These are phyloP conservation scores for Lindbergichthys nudifrons DNA, from an alignment of 2,797 vertebrate genomes.

Conservation along the genomic window DNA sequence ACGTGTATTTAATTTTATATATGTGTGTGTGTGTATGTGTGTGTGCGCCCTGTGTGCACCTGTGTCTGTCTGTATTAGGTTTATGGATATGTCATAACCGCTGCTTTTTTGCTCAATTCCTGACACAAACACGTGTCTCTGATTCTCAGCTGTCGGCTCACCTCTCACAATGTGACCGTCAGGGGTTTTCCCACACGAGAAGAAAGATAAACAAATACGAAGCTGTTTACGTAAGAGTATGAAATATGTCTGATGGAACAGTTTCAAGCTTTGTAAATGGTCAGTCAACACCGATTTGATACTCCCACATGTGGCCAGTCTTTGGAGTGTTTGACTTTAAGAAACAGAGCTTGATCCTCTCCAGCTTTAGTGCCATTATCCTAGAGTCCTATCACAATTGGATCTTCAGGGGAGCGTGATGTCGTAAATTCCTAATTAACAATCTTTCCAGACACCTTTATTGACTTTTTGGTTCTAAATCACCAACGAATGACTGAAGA, in stretches of 20 bases:
- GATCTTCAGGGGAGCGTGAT: constrained; percentile 48
- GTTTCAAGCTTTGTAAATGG: constrained; percentile 14
- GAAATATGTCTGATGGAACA: constrained; percentile 8
- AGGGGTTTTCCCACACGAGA: neutral
- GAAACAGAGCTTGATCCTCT: constrained; percentile 37
- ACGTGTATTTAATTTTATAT: constrained; percentile 43
- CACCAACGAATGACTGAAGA: constrained; percentile 55
- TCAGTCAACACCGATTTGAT: constrained; percentile 16
- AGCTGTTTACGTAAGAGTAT: constrained; percentile 3
- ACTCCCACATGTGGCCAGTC: constrained; percentile 11
- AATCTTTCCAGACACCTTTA: constrained; percentile 68
- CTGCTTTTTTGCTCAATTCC: constrained; percentile 43
- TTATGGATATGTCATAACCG: constrained; percentile 29
- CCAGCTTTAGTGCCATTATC: constrained; percentile 41
- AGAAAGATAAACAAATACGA: constrained; percentile 12
- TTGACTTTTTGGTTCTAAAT: constrained; percentile 73
- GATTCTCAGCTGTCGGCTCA: constrained; percentile 29
- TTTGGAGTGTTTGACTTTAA: constrained; percentile 47
- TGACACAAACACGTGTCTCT: constrained; percentile 38
- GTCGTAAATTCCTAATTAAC: constrained; percentile 74
- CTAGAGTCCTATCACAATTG: constrained; percentile 31
- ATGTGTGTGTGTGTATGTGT: neutral
- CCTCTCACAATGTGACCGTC: constrained; percentile 21
- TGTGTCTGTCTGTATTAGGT: constrained; percentile 19
- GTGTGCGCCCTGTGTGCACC: neutral